A percentile compares a stretch with the other conserved stretches of the same genome.
phyloP scores from a whole-genome alignment of 2,113 vertebrate genomes.

The Trochalopteron elliotii region DNA sequence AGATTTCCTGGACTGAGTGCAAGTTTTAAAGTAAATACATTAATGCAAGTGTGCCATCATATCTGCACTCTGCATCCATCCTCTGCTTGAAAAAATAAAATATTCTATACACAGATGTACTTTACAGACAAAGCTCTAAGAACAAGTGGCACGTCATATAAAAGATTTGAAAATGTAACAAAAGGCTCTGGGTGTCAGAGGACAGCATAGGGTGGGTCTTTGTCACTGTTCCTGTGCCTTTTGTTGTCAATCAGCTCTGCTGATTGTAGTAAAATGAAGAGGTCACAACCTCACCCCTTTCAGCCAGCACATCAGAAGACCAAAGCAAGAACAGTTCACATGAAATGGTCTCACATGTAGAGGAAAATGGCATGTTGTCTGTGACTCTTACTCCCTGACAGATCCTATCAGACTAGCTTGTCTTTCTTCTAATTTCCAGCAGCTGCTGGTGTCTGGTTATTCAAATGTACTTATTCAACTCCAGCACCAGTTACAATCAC shows the following conservation, averaged over 20 bases:
- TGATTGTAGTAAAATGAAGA: not conserved
- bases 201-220: not conserved
- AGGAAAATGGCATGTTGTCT: not conserved
- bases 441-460: not conserved
- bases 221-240: not conserved
- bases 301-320: not conserved
- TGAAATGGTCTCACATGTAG: not conserved
- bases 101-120: not conserved
- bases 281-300: not conserved
- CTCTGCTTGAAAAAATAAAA: not conserved
- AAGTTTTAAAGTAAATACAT: slow-evolving; percentile 3
- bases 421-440: not conserved
- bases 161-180: not conserved
- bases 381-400: not conserved
- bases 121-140: not conserved
- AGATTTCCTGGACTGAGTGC: not conserved
- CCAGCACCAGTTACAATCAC: not conserved
- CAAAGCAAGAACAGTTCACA: not conserved
- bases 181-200: not conserved
- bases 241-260: not conserved
- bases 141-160: not conserved
- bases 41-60: not conserved
- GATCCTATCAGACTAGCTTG: not conserved
- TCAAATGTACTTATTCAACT: not conserved
- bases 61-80: not conserved